These are phyloP conservation scores for Cygnus olor DNA, from an alignment of 2,797 vertebrate species.

Conservation along the genomic window DNA sequence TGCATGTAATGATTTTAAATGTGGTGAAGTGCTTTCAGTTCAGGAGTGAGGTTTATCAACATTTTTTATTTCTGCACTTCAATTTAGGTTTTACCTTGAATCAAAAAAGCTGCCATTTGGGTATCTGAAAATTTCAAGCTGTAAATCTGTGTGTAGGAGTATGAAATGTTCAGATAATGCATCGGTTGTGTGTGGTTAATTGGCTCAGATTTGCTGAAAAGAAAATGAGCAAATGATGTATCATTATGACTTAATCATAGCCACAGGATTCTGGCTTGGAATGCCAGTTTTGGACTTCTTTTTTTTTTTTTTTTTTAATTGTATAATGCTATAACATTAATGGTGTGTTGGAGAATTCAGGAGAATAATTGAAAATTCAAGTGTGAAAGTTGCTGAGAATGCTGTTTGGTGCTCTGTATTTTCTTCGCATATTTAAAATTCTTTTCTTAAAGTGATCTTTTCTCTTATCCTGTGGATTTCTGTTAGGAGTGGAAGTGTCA, in stretches of 20 bases:
- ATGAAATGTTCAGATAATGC: neutral
- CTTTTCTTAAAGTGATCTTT: neutral
- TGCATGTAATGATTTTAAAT: slow-evolving; percentile 42
- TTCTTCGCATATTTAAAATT: neutral
- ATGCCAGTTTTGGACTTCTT: neutral
- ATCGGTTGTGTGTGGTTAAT: neutral
- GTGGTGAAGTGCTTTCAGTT: slow-evolving; percentile 22
- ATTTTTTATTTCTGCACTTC: slow-evolving; percentile 33
- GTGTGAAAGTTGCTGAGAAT: neutral
- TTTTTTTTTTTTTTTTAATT: neutral
- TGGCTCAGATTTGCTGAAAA: neutral
- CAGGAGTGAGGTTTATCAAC: slow-evolving; percentile 11
- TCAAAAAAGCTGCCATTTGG: slow-evolving; percentile 17
- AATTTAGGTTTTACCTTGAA: slow-evolving; percentile 35
- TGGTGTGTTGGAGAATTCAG: neutral
- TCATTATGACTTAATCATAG: neutral
- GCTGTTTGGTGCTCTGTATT: neutral
- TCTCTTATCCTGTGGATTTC: neutral
- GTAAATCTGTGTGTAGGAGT: neutral
- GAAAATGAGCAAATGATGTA: neutral
- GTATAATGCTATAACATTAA: neutral
- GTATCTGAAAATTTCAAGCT: slow-evolving; percentile 16
- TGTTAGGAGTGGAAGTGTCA: slow-evolving; percentile 94
- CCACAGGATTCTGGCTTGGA: neutral
- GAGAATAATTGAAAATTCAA: neutral